Percentiles rank a stretch among this genome's conserved stretches.
Conservation (phyloP, 2,113 vertebrate species). For the Menidia beryllina region DNA sequence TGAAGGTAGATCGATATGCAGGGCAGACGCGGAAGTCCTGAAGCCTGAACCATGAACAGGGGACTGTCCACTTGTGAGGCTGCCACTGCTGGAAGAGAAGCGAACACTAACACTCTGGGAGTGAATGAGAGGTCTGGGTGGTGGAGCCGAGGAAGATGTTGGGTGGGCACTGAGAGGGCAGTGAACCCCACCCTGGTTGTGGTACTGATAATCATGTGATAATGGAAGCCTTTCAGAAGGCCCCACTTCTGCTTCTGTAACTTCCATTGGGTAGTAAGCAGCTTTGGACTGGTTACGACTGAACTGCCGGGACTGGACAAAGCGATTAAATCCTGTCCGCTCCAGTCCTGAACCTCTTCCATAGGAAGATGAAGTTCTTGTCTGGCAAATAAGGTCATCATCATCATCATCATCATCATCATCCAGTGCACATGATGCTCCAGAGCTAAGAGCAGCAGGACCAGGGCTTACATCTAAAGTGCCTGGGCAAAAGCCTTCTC, state of each 20-base stretch:
- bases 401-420: conserved; percentile 64
- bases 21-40: conserved; percentile 89
- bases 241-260: conserved; percentile 76
- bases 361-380: conserved; percentile 83
- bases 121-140: conserved; percentile 89
- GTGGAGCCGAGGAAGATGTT: conserved; percentile 84
- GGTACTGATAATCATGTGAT: conserved; percentile 71
- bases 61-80: conserved; percentile 84
- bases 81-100: conserved; percentile 91
- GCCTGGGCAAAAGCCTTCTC: conserved; percentile 79
- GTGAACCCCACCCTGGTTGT: conserved; percentile 82
- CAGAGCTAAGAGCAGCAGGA: conserved; percentile 85
- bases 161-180: conserved; percentile 90
- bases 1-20: conserved; percentile 94
- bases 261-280: conserved; percentile 93
- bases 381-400: conserved; percentile 61
- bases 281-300: conserved; percentile 93
- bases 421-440: conserved; percentile 53
- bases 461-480: conserved; percentile 85
- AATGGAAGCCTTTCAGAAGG: conserved; percentile 84
- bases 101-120: conserved; percentile 91
- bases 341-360: conserved; percentile 55
- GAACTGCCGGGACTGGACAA: conserved; percentile 88
- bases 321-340: conserved; percentile 72
- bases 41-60: conserved; percentile 86